phyloP scores from a whole-genome alignment of 2,113 vertebrate species.

The Forbesichthys agassizii region DNA sequence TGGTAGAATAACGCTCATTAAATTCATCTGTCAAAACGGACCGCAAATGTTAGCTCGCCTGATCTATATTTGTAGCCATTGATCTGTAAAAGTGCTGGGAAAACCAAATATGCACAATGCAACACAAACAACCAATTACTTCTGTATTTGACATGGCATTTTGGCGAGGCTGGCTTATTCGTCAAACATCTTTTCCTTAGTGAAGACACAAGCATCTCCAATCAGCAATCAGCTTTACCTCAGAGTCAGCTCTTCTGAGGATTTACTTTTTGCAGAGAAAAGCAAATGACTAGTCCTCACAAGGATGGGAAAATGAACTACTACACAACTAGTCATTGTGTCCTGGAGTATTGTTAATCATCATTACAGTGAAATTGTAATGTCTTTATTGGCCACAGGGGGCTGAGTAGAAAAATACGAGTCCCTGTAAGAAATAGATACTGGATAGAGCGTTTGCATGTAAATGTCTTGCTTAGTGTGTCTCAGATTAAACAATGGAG shows the following conservation, averaged over 20 bases:
- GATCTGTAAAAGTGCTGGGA: slow-evolving; percentile 44
- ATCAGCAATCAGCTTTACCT: slow-evolving; percentile 25
- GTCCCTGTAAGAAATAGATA: too few relatives aligned
- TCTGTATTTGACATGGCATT: slow-evolving; percentile 53
- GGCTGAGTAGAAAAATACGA: too few relatives aligned
- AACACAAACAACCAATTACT: slow-evolving; percentile 61
- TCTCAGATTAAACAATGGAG: too few relatives aligned
- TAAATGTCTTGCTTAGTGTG: too few relatives aligned
- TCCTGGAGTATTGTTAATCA: not conserved
- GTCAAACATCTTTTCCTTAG: slow-evolving; percentile 27
- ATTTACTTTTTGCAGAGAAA: not conserved
- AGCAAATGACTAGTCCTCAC: not conserved
- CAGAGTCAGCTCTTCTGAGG: slow-evolving; percentile 1
- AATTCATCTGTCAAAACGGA: slow-evolving; percentile 43
- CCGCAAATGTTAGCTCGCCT: slow-evolving; percentile 22
- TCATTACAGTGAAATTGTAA: not conserved
- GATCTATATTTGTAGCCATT: slow-evolving; percentile 61
- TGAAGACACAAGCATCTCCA: slow-evolving; percentile 12
- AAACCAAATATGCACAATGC: slow-evolving; percentile 37
- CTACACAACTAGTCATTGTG: not conserved
- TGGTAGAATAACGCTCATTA: slow-evolving; percentile 45
- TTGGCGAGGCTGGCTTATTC: slow-evolving; percentile 35
- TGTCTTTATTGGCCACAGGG: too few relatives aligned
- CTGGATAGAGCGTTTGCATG: too few relatives aligned
- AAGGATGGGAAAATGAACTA: slow-evolving; percentile 3